phyloP scores from a whole-genome alignment of 1,140 invertebrate genomes.

The Temnothorax nylanderi region DNA sequence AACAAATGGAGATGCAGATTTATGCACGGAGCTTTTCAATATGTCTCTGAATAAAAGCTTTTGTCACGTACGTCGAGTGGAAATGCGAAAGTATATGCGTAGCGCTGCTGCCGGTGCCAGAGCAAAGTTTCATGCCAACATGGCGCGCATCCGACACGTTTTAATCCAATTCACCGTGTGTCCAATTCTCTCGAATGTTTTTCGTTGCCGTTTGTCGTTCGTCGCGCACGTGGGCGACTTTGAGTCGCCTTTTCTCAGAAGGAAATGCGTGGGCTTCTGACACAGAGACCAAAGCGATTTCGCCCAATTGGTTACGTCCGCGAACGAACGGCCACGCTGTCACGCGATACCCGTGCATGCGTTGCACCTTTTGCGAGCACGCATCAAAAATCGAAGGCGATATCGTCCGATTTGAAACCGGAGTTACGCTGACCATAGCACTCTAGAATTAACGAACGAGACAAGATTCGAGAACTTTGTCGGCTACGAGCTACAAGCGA shows the following conservation, averaged over 20 bases:
- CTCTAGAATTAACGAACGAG: neutral
- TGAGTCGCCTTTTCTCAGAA: slow-evolving; percentile 54
- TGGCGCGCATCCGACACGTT: slow-evolving; percentile 37
- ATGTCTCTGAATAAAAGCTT: slow-evolving; percentile 36
- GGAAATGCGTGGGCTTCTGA: slow-evolving; percentile 69
- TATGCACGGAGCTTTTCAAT: neutral
- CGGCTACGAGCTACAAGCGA: too few relatives aligned
- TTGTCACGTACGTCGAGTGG: slow-evolving; percentile 9
- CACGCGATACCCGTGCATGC: neutral
- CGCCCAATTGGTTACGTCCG: slow-evolving; percentile 75
- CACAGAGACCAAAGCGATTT: slow-evolving; percentile 55
- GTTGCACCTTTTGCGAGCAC: neutral
- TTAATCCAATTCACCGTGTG: slow-evolving; percentile 46
- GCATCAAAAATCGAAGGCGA: slow-evolving; percentile 6
- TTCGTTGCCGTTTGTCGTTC: slow-evolving; percentile 29
- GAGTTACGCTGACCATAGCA: neutral
- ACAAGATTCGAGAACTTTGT: neutral
- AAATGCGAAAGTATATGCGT: slow-evolving; percentile 40
- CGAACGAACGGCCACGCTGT: slow-evolving; percentile 30
- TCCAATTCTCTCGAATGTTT: slow-evolving; percentile 34
- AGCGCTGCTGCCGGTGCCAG: neutral
- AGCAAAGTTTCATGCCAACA: slow-evolving; percentile 39
- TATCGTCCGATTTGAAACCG: neutral
- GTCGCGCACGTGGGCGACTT: slow-evolving; percentile 44
- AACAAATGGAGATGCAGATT: slow-evolving; percentile 27